These are phyloP conservation scores for Platycercus adscitus DNA, from an alignment of 2,113 vertebrate species.

Conservation along the genomic window DNA sequence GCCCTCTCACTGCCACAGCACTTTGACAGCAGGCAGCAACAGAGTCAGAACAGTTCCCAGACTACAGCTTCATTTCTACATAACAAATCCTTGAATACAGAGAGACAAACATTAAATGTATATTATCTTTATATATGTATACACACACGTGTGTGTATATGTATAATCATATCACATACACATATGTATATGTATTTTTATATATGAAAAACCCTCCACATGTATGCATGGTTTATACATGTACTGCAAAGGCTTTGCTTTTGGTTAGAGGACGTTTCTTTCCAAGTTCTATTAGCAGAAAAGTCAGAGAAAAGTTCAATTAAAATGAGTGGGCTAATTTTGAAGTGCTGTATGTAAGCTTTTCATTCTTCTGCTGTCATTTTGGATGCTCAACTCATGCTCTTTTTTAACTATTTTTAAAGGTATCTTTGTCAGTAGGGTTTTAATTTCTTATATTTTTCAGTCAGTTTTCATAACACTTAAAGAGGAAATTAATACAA, in stretches of 20 bases:
- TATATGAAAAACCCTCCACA: not conserved
- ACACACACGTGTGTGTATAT: fast-evolving
- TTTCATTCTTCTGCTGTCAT: not conserved
- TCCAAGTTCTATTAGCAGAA: not conserved
- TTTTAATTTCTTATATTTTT: not conserved
- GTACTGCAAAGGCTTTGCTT: not conserved
- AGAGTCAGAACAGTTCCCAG: not conserved
- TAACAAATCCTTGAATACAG: not conserved
- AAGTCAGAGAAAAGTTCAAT: not conserved
- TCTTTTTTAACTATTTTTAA: not conserved
- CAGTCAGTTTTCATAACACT: not conserved
- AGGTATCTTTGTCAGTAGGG: not conserved
- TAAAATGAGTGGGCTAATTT: not conserved
- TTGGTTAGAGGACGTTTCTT: not conserved
- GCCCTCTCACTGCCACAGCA: no score
- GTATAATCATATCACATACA: no score
- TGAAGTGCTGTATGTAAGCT: not conserved
- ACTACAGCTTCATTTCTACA: not conserved
- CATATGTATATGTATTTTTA: no score
- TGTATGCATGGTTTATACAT: not conserved
- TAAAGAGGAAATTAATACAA: not conserved
- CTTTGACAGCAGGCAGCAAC: fast-evolving
- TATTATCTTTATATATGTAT: not conserved
- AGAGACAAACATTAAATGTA: not conserved
- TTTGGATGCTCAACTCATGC: not conserved